Conservation (phyloP, 1,140 invertebrate species). For the Drosophila obscura region DNA sequence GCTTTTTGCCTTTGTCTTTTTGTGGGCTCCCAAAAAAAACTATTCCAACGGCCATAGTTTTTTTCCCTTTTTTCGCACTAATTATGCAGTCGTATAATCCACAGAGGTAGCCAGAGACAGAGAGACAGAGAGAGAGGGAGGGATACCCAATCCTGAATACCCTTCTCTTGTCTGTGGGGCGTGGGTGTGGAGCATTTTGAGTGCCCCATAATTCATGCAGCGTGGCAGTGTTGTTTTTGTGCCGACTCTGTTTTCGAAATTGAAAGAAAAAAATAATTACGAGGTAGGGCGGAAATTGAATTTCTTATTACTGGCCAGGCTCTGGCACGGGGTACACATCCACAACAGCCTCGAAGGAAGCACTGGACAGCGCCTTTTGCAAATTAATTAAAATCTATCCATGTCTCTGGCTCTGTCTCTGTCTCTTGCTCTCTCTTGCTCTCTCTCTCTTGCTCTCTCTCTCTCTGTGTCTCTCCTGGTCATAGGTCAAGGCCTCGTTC, state of each 20-base stretch:
- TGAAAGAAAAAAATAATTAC: slow-evolving; percentile 83
- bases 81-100: slow-evolving; percentile 74
- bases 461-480: slow-evolving; percentile 4
- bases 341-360: not conserved
- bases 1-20: slow-evolving; percentile 27
- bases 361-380: slow-evolving; percentile 34
- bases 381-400: slow-evolving; percentile 79
- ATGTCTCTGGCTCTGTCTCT: not conserved
- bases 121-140: not conserved
- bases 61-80: slow-evolving; percentile 61
- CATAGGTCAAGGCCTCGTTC: slow-evolving; percentile 65
- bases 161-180: slow-evolving; percentile 54
- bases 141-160: slow-evolving; percentile 23
- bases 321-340: not conserved
- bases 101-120: too few relatives aligned
- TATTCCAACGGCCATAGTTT: slow-evolving; percentile 40
- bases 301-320: slow-evolving; percentile 70
- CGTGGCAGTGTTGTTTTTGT: slow-evolving; percentile 4
- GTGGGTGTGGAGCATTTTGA: slow-evolving; percentile 54
- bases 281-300: slow-evolving; percentile 76
- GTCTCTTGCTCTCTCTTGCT: not conserved
- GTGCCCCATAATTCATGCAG: slow-evolving; percentile 70
- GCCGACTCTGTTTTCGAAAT: slow-evolving; percentile 68
- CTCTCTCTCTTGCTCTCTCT: not conserved
- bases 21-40: slow-evolving; percentile 60